Base-by-base conservation (phyloP, 2,113 vertebrate genomes). In the Aspidoscelis tigris region DNA sequence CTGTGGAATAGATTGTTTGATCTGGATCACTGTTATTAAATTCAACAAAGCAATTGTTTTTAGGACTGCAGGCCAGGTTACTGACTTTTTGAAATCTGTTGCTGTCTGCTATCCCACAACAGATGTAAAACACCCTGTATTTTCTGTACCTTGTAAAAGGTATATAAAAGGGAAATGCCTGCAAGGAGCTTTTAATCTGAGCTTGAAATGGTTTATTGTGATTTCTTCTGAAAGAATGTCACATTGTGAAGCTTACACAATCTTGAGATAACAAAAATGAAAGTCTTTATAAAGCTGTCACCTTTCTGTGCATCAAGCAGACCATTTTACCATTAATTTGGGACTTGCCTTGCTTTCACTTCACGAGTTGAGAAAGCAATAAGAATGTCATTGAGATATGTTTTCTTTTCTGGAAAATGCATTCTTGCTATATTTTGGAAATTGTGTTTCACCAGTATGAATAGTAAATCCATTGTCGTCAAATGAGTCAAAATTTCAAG, bases 301-400 rank as follows among this genome's bases (percentile, higher is more conserved):
- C 76, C 22, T 83, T 86, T 86, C 81, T 89, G 41, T 88, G 85
- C 89, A 84, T 79, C 47, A 88, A 83, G 88, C 43, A 80, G 39
- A 4, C 4, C n/a, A 85, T 39, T 89, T 93, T 69, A 2, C 78
- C 76, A 53, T n/a, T 76, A 80, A 66, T 76, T 89, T 92, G 80
- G 89, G 22, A 85, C 86, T 72, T n/a, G 26, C 21, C 76, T 87
- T 50, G 80, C 61, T 85, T 85, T 87, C 58, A 83, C 64, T 83
- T 41, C n/a, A 21, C 39, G n/a, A 71, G 44, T 43, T 90, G 71
- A 81, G 82, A 82, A 90, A 92, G 79, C 3, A 76, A 88, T 89
- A 69, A 88, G 88, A 90, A 77, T 88, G 39, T 87, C 1, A 0
- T 69, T 88, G 81, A 93, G 90, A 64, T 39, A 14, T 84, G 12